phyloP scores from a whole-genome alignment of 1,140 invertebrate genomes.

The Aphelinus atriplicis region DNA sequence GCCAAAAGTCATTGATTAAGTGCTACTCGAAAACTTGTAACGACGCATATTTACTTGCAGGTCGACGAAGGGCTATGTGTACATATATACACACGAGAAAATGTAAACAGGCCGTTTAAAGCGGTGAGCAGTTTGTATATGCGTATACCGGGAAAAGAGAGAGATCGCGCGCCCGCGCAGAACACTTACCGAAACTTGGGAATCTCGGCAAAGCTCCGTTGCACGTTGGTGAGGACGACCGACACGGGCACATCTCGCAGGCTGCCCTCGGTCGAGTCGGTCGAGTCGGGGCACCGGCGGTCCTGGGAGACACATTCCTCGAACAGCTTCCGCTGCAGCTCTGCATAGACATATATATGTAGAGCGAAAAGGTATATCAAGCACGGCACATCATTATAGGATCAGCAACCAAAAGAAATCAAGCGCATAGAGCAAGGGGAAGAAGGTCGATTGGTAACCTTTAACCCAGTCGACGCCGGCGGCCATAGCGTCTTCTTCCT shows the following conservation, averaged over 20 bases:
- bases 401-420: too few species aligned
- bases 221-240: slow-evolving; percentile 17
- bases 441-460: slow-evolving; percentile 14
- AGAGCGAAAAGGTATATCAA: neutral
- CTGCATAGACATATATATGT: neutral
- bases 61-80: too few species aligned
- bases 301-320: slow-evolving; percentile 10
- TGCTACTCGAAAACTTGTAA: too few species aligned
- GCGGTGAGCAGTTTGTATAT: too few species aligned
- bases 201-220: slow-evolving; percentile 2
- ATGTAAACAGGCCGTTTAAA: too few species aligned
- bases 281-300: neutral
- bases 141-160: too few species aligned
- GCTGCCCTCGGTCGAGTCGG: neutral
- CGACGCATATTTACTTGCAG: too few species aligned
- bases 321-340: slow-evolving; percentile 34
- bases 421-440: too few species aligned
- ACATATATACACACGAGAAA: too few species aligned
- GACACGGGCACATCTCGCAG: slow-evolving; percentile 19
- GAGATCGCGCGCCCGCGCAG: too few species aligned
- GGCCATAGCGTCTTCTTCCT: too few species aligned
- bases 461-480: slow-evolving; percentile 21
- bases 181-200: slow-evolving; percentile 31
- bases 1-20: too few species aligned
- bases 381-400: neutral